phyloP scores from a whole-genome alignment of 2,113 vertebrate genomes.

The Litocranius walleri region DNA sequence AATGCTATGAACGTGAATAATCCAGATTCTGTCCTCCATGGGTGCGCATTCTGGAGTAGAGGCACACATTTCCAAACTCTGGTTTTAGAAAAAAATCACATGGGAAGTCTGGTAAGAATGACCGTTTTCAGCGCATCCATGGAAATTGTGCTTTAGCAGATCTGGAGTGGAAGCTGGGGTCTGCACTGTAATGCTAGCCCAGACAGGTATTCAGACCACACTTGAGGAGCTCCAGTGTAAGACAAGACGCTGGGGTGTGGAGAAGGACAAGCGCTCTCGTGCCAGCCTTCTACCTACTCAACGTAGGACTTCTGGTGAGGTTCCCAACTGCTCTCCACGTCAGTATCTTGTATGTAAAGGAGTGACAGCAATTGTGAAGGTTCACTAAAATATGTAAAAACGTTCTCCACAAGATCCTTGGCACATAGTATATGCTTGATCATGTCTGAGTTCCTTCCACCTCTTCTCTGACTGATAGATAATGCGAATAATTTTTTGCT shows the following conservation, averaged over 20 bases:
- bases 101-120: not conserved
- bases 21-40: not conserved
- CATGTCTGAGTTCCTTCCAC: not conserved
- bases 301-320: rapidly evolving
- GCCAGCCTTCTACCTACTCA: not conserved
- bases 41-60: not conserved
- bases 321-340: not conserved
- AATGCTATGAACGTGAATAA: too few relatives aligned
- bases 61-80: not conserved
- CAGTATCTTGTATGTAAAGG: not conserved
- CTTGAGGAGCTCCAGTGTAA: not conserved
- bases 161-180: not conserved
- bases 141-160: not conserved
- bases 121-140: not conserved
- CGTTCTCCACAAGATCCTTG: not conserved
- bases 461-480: not conserved
- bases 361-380: not conserved
- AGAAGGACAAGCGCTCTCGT: not conserved
- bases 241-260: not conserved
- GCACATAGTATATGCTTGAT: not conserved
- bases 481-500: rapidly evolving
- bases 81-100: not conserved
- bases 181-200: not conserved
- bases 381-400: not conserved
- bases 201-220: not conserved